phyloP scores from a whole-genome alignment of 2,797 vertebrate species.

The Anniella stebbinsi region DNA sequence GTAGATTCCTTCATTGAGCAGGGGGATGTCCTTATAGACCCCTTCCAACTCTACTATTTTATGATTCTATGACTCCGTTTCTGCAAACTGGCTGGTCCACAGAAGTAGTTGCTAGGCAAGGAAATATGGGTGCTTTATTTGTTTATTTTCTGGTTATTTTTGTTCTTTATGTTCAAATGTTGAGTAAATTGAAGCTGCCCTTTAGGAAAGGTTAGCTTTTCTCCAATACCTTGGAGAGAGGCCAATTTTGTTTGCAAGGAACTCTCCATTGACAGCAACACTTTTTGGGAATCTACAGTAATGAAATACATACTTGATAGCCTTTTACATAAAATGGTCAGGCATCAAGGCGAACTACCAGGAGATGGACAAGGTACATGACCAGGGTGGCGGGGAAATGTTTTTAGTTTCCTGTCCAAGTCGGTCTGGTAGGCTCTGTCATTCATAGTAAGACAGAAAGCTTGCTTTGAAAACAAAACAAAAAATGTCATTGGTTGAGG shows the following conservation, averaged over 20 bases:
- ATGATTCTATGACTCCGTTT: too few relatives aligned
- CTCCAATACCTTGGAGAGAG: not conserved
- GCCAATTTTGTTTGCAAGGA: not conserved
- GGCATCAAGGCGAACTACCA: not conserved
- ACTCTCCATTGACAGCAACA: not conserved
- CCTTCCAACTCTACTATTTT: too few relatives aligned
- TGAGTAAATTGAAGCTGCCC: not conserved
- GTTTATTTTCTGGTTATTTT: not conserved
- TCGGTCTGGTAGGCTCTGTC: not conserved
- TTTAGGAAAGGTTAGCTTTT: conserved; percentile 5
- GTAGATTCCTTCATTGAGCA: too few relatives aligned
- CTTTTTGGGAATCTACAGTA: not conserved
- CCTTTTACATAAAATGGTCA: not conserved
- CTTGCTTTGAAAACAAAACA: too few relatives aligned
- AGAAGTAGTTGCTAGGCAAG: not conserved
- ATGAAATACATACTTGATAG: not conserved
- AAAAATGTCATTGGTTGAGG: not conserved
- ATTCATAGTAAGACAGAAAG: not conserved
- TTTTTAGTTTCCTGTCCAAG: not conserved
- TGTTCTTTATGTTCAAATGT: not conserved
- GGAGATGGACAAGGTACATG: not conserved
- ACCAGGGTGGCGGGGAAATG: not conserved
- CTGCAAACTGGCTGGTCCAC: not conserved
- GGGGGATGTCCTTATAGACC: too few relatives aligned
- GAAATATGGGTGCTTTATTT: not conserved